Evolutionary conservation across 2,113 vertebrate genomes (phyloP).

Genomic region (Ochotona princeps): DNA sequence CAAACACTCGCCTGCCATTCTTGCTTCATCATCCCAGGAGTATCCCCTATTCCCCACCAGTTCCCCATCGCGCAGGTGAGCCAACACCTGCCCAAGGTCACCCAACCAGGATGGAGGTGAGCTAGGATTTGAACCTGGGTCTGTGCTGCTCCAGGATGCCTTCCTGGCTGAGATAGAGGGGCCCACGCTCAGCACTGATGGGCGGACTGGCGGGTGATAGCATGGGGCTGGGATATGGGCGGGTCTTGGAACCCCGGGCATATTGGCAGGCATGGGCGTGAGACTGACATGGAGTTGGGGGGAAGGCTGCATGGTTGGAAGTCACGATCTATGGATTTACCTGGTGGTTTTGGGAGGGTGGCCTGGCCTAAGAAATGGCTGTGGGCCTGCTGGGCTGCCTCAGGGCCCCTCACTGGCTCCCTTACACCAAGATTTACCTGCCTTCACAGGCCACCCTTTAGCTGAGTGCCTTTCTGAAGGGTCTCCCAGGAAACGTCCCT

Average conservation of each 20-base stretch:
- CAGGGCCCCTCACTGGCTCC: not conserved
- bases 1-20: not conserved
- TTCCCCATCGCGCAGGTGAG: conserved; percentile 30
- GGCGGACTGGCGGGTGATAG: no score
- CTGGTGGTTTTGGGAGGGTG: not conserved
- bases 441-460: not conserved
- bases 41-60: no score
- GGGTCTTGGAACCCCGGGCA: not conserved
- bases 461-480: not conserved
- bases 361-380: not conserved
- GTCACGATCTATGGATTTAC: not conserved
- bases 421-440: not conserved
- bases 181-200: not conserved
- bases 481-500: no score
- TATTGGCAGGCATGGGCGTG: not conserved
- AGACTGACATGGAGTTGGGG: not conserved
- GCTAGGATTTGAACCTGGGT: conserved; percentile 5
- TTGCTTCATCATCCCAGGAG: not conserved
- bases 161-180: not conserved
- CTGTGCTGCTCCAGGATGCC: not conserved
- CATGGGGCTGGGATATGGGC: not conserved
- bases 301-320: not conserved
- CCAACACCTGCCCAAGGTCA: conserved; percentile 22
- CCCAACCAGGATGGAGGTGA: not conserved
- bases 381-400: not conserved